Base-by-base conservation (phyloP, 2,888 invertebrate species). In the Platycheirus albimanus region DNA sequence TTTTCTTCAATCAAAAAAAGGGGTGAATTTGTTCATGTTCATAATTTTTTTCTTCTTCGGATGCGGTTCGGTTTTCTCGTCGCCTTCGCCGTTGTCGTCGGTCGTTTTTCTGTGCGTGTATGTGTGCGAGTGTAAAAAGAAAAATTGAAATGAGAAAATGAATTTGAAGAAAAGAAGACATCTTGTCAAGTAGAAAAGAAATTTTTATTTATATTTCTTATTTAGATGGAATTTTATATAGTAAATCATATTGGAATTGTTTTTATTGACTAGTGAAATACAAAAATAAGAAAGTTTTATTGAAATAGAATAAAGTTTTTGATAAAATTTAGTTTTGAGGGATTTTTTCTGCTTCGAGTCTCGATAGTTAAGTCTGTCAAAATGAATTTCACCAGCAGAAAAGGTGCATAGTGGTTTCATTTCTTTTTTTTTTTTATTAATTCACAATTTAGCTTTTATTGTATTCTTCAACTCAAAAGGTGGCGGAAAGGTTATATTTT, bases 101-200 rank as follows among this genome's bases (percentile, higher is more conserved):
- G n/a, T n/a, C n/a, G n/a, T n/a, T n/a, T n/a, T n/a, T n/a, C n/a
- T 69, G 56, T 78, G 64, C 72, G 61, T 51, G 47, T 45, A 20
- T 47, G 47, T 30, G 56, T 41, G 45, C 36, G 52, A 63, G 67
- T 83, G 45, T 19, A 33, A 33, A 58, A n/a, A n/a, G n/a, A n/a
- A n/a, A n/a, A 83, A 83, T 69, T 74, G 64, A 78, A 83, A 64
- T 78, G 78, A 72, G 83, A 83, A 83, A 83, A 83, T 83, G 69
- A 72, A 83, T 69, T 74, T 72, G 78, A 83, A 56, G 83, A 83
- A 83, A 83, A 78, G 83, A 70, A 78, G 83, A 83, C 83, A 83
- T 83, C 64, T 83, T 83, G 72, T 83, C 78, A 83, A 83, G 69
- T 78, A 36, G 41, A 67, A 74, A 78, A 66, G 66, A 70, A 47